Conservation (phyloP, 2,113 vertebrate species). For the Cyanoliseus patagonus region DNA sequence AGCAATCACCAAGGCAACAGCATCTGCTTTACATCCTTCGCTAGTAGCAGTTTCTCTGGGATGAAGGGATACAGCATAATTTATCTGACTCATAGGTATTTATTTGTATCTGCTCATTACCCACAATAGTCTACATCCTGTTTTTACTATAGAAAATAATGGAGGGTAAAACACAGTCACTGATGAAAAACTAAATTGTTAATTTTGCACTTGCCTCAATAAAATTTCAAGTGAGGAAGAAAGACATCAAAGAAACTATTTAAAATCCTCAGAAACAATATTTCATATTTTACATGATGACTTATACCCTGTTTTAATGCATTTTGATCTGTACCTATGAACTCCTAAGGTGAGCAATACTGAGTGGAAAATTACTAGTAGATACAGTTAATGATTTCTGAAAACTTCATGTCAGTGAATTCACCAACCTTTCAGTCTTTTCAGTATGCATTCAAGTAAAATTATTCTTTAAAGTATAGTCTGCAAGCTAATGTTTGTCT, state of each 20-base stretch:
- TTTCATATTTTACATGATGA: background rate
- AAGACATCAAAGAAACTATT: background rate
- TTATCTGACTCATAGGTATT: constrained; percentile 43
- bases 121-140: background rate
- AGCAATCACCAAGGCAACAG: constrained; percentile 48
- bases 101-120: constrained; percentile 44
- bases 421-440: background rate
- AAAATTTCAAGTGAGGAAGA: background rate
- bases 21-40: background rate
- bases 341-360: background rate
- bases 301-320: background rate
- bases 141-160: background rate
- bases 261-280: background rate
- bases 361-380: background rate
- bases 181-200: background rate
- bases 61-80: constrained; percentile 18
- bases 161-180: background rate
- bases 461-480: background rate
- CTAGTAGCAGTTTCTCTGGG: background rate
- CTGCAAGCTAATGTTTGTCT: background rate
- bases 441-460: background rate
- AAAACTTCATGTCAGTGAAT: background rate
- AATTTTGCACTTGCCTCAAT: background rate
- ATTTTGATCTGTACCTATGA: background rate
- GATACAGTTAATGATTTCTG: background rate